These are phyloP conservation scores for Tridacna crocea DNA, from an alignment of 2,888 invertebrate genomes.

Conservation along the genomic window DNA sequence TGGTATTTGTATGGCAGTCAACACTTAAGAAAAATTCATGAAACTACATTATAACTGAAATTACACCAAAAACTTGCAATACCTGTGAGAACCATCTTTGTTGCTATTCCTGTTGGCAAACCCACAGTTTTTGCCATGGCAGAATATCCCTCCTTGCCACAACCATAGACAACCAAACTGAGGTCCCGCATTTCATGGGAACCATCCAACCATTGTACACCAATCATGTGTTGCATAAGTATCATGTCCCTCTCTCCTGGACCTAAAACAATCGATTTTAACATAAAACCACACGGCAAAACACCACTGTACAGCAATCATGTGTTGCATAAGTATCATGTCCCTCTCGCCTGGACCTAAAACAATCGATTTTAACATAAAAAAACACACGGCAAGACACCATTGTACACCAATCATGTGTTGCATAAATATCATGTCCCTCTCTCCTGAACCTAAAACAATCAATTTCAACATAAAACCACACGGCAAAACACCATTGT, in stretches of 20 bases:
- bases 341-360: slow-evolving; percentile 90
- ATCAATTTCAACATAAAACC: neutral
- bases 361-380: neutral
- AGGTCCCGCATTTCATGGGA: slow-evolving; percentile 91
- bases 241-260: slow-evolving; percentile 94
- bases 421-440: slow-evolving; percentile 96
- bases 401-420: slow-evolving; percentile 97
- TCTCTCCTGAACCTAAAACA: slow-evolving; percentile 86
- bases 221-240: slow-evolving; percentile 96
- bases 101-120: slow-evolving; percentile 96
- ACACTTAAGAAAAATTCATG: too few relatives aligned
- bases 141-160: slow-evolving; percentile 87
- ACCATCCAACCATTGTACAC: slow-evolving; percentile 94
- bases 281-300: too few relatives aligned
- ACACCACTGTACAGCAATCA: slow-evolving; percentile 95
- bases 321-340: slow-evolving; percentile 96
- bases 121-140: slow-evolving; percentile 98
- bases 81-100: slow-evolving; percentile 99
- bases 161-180: slow-evolving; percentile 94
- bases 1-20: too few relatives aligned
- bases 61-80: slow-evolving; percentile 67
- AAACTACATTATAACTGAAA: too few relatives aligned
- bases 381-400: slow-evolving; percentile 84
- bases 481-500: slow-evolving; percentile 88
- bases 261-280: slow-evolving; percentile 63